A percentile compares a stretch with the other conserved stretches of the same genome.
Evolutionary conservation across 2,888 invertebrate genomes (phyloP).

Genomic region (Ophraella communa): DNA sequence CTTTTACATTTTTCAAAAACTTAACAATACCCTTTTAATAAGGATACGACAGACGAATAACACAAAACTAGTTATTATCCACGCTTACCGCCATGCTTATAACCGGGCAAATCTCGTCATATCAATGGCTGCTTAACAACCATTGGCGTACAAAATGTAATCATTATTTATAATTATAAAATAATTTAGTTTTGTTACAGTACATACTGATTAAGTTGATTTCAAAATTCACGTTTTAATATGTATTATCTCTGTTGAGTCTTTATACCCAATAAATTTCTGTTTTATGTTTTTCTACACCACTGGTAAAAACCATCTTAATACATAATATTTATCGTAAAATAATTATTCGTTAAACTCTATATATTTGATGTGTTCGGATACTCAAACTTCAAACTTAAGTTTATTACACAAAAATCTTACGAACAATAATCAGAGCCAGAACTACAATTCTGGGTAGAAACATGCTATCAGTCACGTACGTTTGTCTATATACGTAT

Average conservation of each 20-base stretch:
- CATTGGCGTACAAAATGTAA: constrained; percentile 14
- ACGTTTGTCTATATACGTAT: constrained; percentile 12
- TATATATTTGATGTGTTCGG: background rate
- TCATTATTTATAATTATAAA: too few species aligned
- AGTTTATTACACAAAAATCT: background rate
- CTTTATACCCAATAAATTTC: background rate
- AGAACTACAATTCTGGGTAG: background rate
- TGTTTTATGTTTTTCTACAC: constrained; percentile 6
- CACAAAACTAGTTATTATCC: constrained; percentile 46
- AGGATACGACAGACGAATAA: constrained; percentile 32
- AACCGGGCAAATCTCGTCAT: constrained; percentile 44
- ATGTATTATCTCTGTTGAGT: background rate
- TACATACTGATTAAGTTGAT: background rate
- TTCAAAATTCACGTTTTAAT: background rate
- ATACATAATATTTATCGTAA: background rate
- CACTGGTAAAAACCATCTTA: constrained; percentile 4
- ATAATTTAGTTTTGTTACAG: background rate
- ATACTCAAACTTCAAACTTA: background rate
- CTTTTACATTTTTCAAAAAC: constrained; percentile 12
- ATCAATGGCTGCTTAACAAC: constrained; percentile 17
- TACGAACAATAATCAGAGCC: too few species aligned
- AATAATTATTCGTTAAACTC: background rate
- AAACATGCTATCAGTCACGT: constrained; percentile 19
- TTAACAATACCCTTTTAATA: constrained; percentile 28
- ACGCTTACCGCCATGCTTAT: constrained; percentile 53